Percentiles rank a stretch among this genome's conserved stretches.
Conservation (phyloP, 2,888 invertebrate genomes). For the Melangyna quadrimaculata region DNA sequence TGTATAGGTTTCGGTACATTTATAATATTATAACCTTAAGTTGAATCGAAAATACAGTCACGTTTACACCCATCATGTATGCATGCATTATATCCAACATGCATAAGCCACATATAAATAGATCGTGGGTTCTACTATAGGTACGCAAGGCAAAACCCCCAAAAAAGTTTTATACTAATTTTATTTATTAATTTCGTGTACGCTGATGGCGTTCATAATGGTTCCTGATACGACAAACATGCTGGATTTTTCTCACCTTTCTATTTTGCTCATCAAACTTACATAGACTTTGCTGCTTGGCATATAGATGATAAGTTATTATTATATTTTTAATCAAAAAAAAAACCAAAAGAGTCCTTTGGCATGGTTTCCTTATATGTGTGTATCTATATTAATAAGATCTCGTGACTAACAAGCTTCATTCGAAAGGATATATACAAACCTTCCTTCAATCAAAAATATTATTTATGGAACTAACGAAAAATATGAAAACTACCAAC, state of each 20-base stretch:
- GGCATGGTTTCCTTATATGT: slow-evolving; percentile 15
- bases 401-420: slow-evolving; percentile 37
- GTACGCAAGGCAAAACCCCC: slow-evolving; percentile 28
- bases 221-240: slow-evolving; percentile 67
- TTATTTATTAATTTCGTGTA: slow-evolving; percentile 73
- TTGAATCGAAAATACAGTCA: not conserved
- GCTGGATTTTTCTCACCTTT: slow-evolving; percentile 21
- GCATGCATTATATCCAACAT: not conserved
- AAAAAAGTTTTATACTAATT: slow-evolving; percentile 65
- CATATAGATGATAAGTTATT: slow-evolving; percentile 4
- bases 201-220: slow-evolving; percentile 75
- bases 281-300: not conserved
- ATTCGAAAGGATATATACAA: not conserved
- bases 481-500: not conserved
- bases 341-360: not conserved
- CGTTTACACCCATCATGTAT: not conserved
- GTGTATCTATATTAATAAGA: slow-evolving; percentile 35
- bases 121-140: not conserved
- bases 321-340: not conserved
- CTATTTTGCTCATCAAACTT: not conserved
- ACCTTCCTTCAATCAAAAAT: not conserved
- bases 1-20: too few relatives aligned
- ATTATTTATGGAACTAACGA: not conserved
- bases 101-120: not conserved
- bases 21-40: too few relatives aligned